Evolutionary conservation across 2,797 vertebrate genomes (phyloP).

Genomic region (Oceanodroma leucorhoa): DNA sequence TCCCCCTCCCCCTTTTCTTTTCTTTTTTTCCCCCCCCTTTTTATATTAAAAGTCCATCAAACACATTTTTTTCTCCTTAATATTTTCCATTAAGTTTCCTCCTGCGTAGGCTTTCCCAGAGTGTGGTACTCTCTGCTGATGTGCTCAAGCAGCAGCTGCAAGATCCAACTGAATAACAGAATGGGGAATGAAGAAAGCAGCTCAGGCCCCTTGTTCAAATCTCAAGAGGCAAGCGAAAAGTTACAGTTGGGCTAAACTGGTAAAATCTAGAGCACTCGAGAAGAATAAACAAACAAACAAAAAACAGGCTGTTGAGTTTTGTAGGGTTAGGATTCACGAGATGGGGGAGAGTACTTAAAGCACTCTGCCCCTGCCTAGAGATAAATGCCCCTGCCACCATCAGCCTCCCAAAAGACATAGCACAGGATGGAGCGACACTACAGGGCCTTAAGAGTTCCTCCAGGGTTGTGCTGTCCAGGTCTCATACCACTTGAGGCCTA

Average conservation of each 20-base stretch:
- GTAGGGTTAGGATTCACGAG: background rate
- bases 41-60: slow-evolving; percentile 75
- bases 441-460: background rate
- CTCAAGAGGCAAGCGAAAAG: slow-evolving; percentile 4
- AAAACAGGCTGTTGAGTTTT: background rate
- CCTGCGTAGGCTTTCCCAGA: slow-evolving; percentile 11
- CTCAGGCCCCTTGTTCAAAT: background rate
- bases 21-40: background rate
- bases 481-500: background rate
- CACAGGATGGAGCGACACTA: background rate
- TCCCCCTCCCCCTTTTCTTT: slow-evolving; percentile 58
- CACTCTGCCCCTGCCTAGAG: background rate
- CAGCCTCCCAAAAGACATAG: background rate
- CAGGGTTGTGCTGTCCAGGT: background rate
- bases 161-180: slow-evolving; percentile 27
- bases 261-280: slow-evolving; percentile 8
- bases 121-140: slow-evolving; percentile 39
- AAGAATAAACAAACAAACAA: slow-evolving; percentile 29
- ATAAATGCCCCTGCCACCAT: background rate
- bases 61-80: slow-evolving; percentile 68
- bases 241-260: background rate
- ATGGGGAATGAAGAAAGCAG: background rate
- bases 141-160: slow-evolving; percentile 31
- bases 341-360: background rate
- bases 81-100: slow-evolving; percentile 73